Conservation (phyloP, 2,888 invertebrate species). For the Caenorhabditis macrosperma region DNA sequence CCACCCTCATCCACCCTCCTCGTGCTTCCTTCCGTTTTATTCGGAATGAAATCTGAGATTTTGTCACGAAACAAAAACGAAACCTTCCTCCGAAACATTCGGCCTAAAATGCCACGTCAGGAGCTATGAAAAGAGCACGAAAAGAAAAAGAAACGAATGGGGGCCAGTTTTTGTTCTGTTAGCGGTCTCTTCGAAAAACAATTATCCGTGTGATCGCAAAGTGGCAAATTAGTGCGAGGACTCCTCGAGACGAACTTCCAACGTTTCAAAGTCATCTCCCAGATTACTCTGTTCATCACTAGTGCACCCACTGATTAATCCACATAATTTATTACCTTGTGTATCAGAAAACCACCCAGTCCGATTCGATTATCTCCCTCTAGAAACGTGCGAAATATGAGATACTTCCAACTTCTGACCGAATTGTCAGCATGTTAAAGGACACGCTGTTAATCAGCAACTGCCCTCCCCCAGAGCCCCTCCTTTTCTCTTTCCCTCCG, state of each 20-base stretch:
- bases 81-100: conserved; percentile 10
- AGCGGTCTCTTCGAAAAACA: conserved; percentile 2
- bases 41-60: conserved; percentile 47
- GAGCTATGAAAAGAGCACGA: conserved; percentile 1
- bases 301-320: background rate
- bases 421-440: background rate
- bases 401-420: too few relatives aligned
- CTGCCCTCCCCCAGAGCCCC: background rate
- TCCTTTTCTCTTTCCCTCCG: background rate
- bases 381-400: background rate
- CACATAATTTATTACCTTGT: background rate
- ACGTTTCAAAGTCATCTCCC: background rate
- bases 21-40: conserved; percentile 16
- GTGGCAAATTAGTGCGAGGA: conserved; percentile 15
- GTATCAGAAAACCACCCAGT: background rate
- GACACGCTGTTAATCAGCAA: background rate
- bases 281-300: background rate
- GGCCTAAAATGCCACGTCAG: conserved; percentile 8
- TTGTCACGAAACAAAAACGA: conserved; percentile 30
- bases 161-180: background rate
- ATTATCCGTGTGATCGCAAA: conserved; percentile 4
- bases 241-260: background rate
- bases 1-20: conserved; percentile 29
- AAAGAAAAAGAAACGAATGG: background rate
- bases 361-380: background rate